Conservation (phyloP, 2,888 invertebrate genomes). For the Caenorhabditis zanzibari region DNA sequence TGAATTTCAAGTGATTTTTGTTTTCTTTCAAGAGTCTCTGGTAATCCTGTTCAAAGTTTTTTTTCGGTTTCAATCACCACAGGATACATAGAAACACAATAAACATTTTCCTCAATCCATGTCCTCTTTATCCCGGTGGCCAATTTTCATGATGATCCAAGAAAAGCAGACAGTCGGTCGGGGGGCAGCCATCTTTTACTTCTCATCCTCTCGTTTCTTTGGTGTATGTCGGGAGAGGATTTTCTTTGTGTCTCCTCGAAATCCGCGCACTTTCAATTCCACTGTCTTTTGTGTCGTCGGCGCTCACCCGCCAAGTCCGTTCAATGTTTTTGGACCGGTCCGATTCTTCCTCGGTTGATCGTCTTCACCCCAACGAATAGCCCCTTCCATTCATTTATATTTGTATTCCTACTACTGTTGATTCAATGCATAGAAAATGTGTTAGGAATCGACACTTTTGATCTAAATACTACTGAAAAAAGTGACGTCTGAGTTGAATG, state of each 20-base stretch:
- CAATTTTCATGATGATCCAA: conserved; percentile 38
- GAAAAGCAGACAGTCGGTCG: conserved; percentile 33
- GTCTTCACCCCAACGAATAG: conserved; percentile 26
- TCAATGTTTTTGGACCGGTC: conserved; percentile 57
- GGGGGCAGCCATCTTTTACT: conserved; percentile 21
- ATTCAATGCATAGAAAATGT: conserved; percentile 47
- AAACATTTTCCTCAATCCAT: conserved; percentile 30
- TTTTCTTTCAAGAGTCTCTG: background rate
- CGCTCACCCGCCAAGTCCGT: conserved; percentile 16
- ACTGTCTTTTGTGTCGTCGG: conserved; percentile 50
- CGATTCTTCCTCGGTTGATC: conserved; percentile 43
- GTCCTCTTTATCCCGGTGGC: conserved; percentile 5
- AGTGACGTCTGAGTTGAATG: conserved; percentile 36
- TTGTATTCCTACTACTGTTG: conserved; percentile 50
- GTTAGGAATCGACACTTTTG: conserved; percentile 4
- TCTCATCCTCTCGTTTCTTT: conserved; percentile 28
- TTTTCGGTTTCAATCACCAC: background rate
- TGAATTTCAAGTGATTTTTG: too few relatives aligned
- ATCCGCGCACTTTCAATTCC: conserved; percentile 50
- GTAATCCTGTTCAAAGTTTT: background rate
- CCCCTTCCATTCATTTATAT: conserved; percentile 52
- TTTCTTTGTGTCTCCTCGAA: conserved; percentile 51
- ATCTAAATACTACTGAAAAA: conserved; percentile 17
- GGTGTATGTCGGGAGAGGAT: conserved; percentile 20
- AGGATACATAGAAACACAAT: conserved; percentile 23